Evolutionary conservation across 1,140 invertebrate genomes (phyloP).

Genomic region (Drosophila auraria): DNA sequence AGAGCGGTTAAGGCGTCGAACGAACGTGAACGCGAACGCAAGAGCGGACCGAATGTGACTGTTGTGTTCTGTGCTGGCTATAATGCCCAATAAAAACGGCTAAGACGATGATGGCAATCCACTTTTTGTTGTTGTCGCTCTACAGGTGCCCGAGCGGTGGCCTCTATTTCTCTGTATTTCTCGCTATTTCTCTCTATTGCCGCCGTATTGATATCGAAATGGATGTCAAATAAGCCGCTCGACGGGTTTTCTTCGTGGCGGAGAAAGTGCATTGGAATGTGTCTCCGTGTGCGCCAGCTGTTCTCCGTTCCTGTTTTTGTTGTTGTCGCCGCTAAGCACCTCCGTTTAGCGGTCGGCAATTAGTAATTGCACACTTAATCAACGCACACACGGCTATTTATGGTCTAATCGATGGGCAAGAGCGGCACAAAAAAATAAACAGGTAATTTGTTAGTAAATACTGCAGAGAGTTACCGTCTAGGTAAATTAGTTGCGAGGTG

Average conservation of each 20-base stretch:
- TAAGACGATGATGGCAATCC: slow-evolving; percentile 51
- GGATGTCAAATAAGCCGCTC: slow-evolving; percentile 78
- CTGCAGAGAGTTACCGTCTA: neutral
- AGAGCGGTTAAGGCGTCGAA: slow-evolving; percentile 13
- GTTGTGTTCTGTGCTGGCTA: slow-evolving; percentile 30
- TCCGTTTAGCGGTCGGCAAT: slow-evolving; percentile 22
- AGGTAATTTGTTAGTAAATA: slow-evolving; percentile 41
- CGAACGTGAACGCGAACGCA: slow-evolving; percentile 49
- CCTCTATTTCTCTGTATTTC: slow-evolving; percentile 68
- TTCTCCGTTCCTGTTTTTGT: slow-evolving; percentile 8
- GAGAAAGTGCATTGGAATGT: slow-evolving; percentile 79
- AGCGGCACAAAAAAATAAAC: slow-evolving; percentile 5
- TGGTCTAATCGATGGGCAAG: slow-evolving; percentile 23
- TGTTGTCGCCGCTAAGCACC: neutral
- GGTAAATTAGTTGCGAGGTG: neutral
- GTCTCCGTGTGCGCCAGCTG: slow-evolving; percentile 35
- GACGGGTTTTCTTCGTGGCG: slow-evolving; percentile 66
- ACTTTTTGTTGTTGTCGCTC: slow-evolving; percentile 44
- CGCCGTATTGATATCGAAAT: slow-evolving; percentile 79
- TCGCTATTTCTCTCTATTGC: slow-evolving; percentile 52
- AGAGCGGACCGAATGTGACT: slow-evolving; percentile 73
- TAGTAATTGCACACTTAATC: slow-evolving; percentile 25
- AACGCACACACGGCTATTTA: slow-evolving; percentile 7
- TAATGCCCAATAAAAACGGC: slow-evolving; percentile 68
- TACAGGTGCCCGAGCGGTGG: slow-evolving; percentile 45